Base-by-base conservation (phyloP, 1,140 invertebrate genomes). In the Penaeus japonicus region DNA sequence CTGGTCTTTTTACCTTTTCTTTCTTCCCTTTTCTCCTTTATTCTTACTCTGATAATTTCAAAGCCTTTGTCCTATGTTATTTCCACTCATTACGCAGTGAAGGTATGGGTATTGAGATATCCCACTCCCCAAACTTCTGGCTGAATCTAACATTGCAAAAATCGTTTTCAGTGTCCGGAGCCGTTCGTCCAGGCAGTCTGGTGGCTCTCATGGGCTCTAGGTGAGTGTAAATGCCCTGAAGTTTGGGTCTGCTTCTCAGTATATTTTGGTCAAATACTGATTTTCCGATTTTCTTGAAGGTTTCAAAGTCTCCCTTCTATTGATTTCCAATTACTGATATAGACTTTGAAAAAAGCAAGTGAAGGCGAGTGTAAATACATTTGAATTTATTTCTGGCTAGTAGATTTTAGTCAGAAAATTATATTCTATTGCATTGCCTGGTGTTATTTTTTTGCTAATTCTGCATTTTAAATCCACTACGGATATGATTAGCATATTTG, bases 151-250 rank as follows among this genome's bases (percentile, higher is more conserved):
- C 0, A n/a, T 7, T 0, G 0, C 1, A 83, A 24, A 30, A 24
- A 83, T 89, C 2, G 20, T 32, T 17, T 84, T 79, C 86, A 92
- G 93, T 93, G 1, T 92, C 91, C 32, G 93, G 93, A 47, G 91
- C 92, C 39, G 92, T 93, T 0, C 91, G 92, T 59, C 93, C 93
- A 27, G 93, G 93, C 20, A 92, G 91, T 59, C 89, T 93, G 65
- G 90, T 93, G 89, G 93, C 93, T 30, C 90, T 93, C 30, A 92
- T 93, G 92, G 92, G 92, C 32, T 92, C 92, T 30, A 93, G 92
- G 92, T 92, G 85, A 91, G 83, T 81, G 2, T 0, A 1, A 4
- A 18, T 15, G 20, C n/a, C 62, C 62, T 65, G 5, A 7, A 4
- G 20, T 7, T 65, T 27, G 5, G 2, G n/a, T 65, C n/a, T 65